phyloP scores from a whole-genome alignment of 2,113 vertebrate species.

The Anarhynchus alexandrinus region DNA sequence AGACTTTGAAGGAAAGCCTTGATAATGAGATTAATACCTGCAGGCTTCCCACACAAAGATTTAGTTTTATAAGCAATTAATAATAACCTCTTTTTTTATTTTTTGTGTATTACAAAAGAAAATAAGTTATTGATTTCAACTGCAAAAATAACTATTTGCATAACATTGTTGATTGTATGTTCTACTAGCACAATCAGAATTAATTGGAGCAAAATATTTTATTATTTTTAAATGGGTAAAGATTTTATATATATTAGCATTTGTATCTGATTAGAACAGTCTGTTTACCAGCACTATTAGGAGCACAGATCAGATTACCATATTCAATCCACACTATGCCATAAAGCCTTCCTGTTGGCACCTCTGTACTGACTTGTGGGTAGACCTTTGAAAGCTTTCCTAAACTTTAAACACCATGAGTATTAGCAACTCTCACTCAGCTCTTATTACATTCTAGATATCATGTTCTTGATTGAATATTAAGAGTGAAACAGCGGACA shows the following conservation, averaged over 20 bases:
- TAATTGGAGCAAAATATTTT: slow-evolving; percentile 71
- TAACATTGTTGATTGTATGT: slow-evolving; percentile 67
- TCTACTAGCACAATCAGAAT: slow-evolving; percentile 70
- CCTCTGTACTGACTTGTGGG: not conserved
- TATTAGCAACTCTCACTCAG: not conserved
- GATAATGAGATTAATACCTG: slow-evolving; percentile 62
- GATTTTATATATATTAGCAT: slow-evolving; percentile 64
- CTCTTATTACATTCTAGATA: not conserved
- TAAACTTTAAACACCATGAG: not conserved
- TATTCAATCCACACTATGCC: not conserved
- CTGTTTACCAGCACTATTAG: slow-evolving; percentile 42
- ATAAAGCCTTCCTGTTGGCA: not conserved
- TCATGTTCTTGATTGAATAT: not conserved
- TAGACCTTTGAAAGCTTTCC: not conserved
- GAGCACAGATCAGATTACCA: slow-evolving; percentile 3
- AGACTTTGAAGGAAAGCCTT: slow-evolving; percentile 38
- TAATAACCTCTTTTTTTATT: slow-evolving; percentile 45
- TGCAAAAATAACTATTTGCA: slow-evolving; percentile 75
- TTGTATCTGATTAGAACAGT: slow-evolving; percentile 67
- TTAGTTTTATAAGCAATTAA: slow-evolving; percentile 71
- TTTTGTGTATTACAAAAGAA: slow-evolving; percentile 69
- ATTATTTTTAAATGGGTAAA: slow-evolving; percentile 73
- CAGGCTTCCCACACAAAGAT: slow-evolving; percentile 46
- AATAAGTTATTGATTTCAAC: slow-evolving; percentile 76
- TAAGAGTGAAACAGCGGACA: not conserved